Evolutionary conservation across 2,797 vertebrate genomes (phyloP), one percentile per base, ranked within the genome.

Genomic region (Pogonophryne albipinna): DNA sequence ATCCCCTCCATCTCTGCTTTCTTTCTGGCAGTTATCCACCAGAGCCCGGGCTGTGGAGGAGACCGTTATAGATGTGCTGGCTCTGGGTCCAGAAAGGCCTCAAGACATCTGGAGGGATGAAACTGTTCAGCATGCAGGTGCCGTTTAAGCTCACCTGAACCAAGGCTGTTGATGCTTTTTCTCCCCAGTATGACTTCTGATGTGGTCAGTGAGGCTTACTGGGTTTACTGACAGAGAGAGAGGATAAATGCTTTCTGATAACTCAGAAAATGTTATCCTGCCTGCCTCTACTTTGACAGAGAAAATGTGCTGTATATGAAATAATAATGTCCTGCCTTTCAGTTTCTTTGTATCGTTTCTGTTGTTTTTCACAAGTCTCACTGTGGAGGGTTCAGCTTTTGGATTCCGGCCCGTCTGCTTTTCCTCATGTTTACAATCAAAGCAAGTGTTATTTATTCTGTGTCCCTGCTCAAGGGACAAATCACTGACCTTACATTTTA

Each of bases 51-150:
- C 89, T 78, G 84, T 76, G 10, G 67, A 82, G 85, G 85, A 91
- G 88, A 90, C 85, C 61, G 89, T 89, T 87, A 91, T 78, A 91
- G 88, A 92, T 90, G 88, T 78, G 79, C 82, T 85, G 85, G 84
- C 87, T 85, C 59, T 71, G 68, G 80, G 85, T 87, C 79, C 66
- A 72, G 78, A 3, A 47, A 85, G 85, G 80, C 88, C 77, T 88
- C 78, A 65, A 92, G 91, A 91, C 91, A 91, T 92, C 91, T 91
- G 88, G 88, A 87, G 77, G 76, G 85, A 74, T 83, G 88, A 84
- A 80, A 80, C 65, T 88, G 85, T 83, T 89, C 80, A 84, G 83
- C 83, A 84, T 88, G 85, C 92, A 92, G 91, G 89, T 91, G 87
- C 79, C 85, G 88, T 85, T 91, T 85, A 83, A 78, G 65, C 78